phyloP scores from a whole-genome alignment of 23 tunicate species.

The Trididemnum miniatum region DNA sequence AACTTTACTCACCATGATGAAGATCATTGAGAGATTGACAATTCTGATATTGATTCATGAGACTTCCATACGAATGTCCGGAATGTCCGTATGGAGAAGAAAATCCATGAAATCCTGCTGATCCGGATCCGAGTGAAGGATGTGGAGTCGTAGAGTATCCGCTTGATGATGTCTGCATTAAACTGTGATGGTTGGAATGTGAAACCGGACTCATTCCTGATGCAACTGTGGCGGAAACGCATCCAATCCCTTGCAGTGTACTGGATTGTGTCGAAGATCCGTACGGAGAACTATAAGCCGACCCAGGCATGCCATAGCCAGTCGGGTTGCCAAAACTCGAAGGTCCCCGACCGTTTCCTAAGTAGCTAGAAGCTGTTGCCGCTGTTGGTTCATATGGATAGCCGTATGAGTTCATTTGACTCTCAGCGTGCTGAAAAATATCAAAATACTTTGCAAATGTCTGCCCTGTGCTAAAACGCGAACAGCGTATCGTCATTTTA shows the following conservation, averaged over 20 bases:
- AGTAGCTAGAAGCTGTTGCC: conserved; percentile 76
- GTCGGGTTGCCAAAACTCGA: conserved; percentile 84
- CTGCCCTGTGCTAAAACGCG: no score
- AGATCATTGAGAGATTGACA: conserved; percentile 73
- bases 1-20: no score
- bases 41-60: conserved; percentile 87
- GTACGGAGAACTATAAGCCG: conserved; percentile 73
- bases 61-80: conserved; percentile 74
- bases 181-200: conserved; percentile 49
- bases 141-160: conserved; percentile 68
- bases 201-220: conserved; percentile 89
- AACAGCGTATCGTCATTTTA: no score
- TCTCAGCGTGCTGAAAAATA: conserved; percentile 82
- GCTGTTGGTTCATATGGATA: conserved; percentile 85
- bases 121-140: conserved; percentile 58
- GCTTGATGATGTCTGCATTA: conserved; percentile 41
- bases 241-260: conserved; percentile 60
- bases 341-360: conserved; percentile 80
- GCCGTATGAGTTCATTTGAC: conserved; percentile 94
- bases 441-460: no score
- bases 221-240: conserved; percentile 55
- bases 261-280: conserved; percentile 59
- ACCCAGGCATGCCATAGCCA: conserved; percentile 74
- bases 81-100: conserved; percentile 68
- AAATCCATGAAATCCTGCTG: conserved; percentile 82